phyloP scores from a whole-genome alignment of 1,140 invertebrate genomes.

The Drosophila lini region DNA sequence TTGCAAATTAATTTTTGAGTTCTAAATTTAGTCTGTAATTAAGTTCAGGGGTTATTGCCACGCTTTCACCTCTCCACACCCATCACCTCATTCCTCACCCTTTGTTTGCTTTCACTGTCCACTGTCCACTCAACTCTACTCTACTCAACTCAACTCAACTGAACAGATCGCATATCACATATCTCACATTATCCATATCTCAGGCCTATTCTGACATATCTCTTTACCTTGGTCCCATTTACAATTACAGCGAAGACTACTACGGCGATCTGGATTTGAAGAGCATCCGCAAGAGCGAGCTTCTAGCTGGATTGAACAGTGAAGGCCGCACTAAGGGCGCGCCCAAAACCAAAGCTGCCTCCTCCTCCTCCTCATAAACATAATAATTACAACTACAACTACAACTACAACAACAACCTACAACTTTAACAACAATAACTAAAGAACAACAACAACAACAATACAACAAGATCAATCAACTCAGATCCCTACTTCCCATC shows the following conservation, averaged over 20 bases:
- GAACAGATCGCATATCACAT: constrained; percentile 22
- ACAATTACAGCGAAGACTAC: constrained; percentile 95
- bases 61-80: constrained; percentile 53
- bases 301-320: constrained; percentile 91
- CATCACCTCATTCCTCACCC: constrained; percentile 19
- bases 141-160: background rate
- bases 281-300: constrained; percentile 95
- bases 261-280: constrained; percentile 97
- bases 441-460: constrained; percentile 53
- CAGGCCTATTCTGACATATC: constrained; percentile 77
- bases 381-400: constrained; percentile 57
- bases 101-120: constrained; percentile 15
- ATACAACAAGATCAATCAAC: constrained; percentile 75
- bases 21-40: background rate
- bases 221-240: constrained; percentile 81
- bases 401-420: constrained; percentile 58
- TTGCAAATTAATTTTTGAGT: no score
- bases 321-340: constrained; percentile 85
- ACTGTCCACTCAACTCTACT: constrained; percentile 22
- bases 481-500: constrained; percentile 52
- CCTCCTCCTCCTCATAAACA: constrained; percentile 83
- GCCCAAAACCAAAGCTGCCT: constrained; percentile 83
- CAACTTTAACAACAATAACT: constrained; percentile 60
- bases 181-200: constrained; percentile 63
- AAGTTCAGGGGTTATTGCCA: constrained; percentile 39